These are phyloP conservation scores for Thamnophis elegans DNA, from an alignment of 2,797 vertebrate species.

Conservation along the genomic window DNA sequence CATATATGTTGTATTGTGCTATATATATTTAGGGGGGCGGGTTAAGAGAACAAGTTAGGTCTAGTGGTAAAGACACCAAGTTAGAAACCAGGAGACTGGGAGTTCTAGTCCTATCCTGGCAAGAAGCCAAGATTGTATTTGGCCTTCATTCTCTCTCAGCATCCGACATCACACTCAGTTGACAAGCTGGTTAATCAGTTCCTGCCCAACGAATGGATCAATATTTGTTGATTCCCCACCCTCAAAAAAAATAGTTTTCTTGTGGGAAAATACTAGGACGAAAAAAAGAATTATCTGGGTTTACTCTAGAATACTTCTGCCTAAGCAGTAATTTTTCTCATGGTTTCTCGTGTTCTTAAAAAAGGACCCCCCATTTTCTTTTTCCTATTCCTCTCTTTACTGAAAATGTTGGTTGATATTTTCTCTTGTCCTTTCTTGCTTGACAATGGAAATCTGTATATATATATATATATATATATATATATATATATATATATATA, in stretches of 20 bases:
- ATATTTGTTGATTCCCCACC: neutral
- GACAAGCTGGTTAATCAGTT: neutral
- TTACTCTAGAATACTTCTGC: neutral
- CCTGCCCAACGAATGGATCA: neutral
- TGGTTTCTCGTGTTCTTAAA: neutral
- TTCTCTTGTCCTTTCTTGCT: neutral
- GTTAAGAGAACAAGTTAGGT: neutral
- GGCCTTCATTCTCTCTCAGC: neutral
- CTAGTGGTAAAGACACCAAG: neutral
- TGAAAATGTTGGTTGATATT: neutral
- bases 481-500: no score
- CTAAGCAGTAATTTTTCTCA: neutral
- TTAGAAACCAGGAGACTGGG: neutral
- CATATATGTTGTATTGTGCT: no score
- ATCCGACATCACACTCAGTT: neutral
- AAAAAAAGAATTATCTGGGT: neutral
- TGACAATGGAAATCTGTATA: neutral
- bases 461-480: no score
- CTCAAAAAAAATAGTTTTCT: neutral
- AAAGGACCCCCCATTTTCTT: neutral
- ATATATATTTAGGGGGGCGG: no score
- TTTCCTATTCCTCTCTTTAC: neutral
- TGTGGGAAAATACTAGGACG: neutral
- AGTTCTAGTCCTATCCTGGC: neutral
- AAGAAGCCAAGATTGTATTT: neutral